Evolutionary conservation across 2,113 vertebrate genomes (phyloP), one percentile per base, ranked within the genome.

Genomic region (Clinocottus analis): DNA sequence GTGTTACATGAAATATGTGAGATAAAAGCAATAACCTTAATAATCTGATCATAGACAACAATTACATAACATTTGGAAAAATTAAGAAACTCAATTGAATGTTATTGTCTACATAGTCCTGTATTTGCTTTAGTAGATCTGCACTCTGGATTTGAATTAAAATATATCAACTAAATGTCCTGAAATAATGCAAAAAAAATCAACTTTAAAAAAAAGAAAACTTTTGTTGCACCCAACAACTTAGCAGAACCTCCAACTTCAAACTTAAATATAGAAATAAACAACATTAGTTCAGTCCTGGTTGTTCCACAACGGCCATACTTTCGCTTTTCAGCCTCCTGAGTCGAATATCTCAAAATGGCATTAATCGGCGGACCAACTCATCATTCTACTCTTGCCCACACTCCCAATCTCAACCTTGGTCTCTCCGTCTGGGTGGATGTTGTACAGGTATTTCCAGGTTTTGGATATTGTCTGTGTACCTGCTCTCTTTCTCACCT

Each of bases 401-500:
- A 45, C 14, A 16, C 14, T 45, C 14, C 14, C 14, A 3, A 45
- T 45, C 43, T 14, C 41, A 43, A 43, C 43, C 43, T 5, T 6
- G 43, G 43, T 45, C 41, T 43, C 41, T 43, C 13, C 13, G 14
- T 5, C 43, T 45, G 43, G 43, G 5, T 45, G 1, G 43, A 43
- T 0, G 1, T 21, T 21, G 19, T 13, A 13, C 3, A 14, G 27
- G 65, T 17, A 21, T 33, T 8, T 77, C 23, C 41, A n/a, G 55
- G 16, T 29, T 29, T 13, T 21, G 31, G 11, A 7, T 39, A 3
- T 16, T 35, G 9, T 27, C 33, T 55, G 37, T 39, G 37, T 13
- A 12, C 10, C 29, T 39, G 53, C 51, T 63, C 51, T 13, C 16
- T 27, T 6, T 37, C 82, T 87, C 66, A 94, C 94, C 93, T 95